Percentiles rank a stretch among this genome's conserved stretches.
Evolutionary conservation across 2,888 invertebrate genomes (phyloP).

Genomic region (Lasioglossum figueresi): DNA sequence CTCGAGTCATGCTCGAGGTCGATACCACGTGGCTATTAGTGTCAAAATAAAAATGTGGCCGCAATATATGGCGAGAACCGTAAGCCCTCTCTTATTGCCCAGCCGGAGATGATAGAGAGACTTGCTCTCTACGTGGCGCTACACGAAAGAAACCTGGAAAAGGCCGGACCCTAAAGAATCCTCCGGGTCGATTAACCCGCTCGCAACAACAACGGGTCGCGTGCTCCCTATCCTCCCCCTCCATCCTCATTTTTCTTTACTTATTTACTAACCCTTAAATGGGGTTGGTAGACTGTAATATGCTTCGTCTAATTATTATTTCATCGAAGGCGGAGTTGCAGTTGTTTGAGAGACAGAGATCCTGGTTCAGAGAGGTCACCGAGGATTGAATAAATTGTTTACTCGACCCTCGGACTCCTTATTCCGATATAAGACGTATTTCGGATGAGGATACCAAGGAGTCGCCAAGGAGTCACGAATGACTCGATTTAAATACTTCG

Average conservation of each 20-base stretch:
- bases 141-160: slow-evolving; percentile 12
- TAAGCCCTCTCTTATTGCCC: slow-evolving; percentile 81
- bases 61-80: slow-evolving; percentile 81
- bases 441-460: too few relatives aligned
- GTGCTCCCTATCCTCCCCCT: neutral
- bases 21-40: slow-evolving; percentile 83
- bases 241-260: neutral
- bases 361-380: neutral
- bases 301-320: neutral
- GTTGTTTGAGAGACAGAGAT: too few relatives aligned
- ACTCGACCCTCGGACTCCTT: too few relatives aligned
- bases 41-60: slow-evolving; percentile 84
- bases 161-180: neutral
- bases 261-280: neutral
- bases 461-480: too few relatives aligned
- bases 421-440: too few relatives aligned
- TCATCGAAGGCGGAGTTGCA: neutral
- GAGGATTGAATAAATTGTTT: too few relatives aligned
- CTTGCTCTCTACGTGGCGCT: slow-evolving; percentile 44
- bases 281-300: neutral
- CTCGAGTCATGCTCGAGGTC: slow-evolving; percentile 80
- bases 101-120: slow-evolving; percentile 73
- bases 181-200: neutral
- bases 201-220: slow-evolving; percentile 2
- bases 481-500: too few relatives aligned